Evolutionary conservation across 2,113 vertebrate species (phyloP).

Genomic region (Calyptommatus sinebrachiatus): DNA sequence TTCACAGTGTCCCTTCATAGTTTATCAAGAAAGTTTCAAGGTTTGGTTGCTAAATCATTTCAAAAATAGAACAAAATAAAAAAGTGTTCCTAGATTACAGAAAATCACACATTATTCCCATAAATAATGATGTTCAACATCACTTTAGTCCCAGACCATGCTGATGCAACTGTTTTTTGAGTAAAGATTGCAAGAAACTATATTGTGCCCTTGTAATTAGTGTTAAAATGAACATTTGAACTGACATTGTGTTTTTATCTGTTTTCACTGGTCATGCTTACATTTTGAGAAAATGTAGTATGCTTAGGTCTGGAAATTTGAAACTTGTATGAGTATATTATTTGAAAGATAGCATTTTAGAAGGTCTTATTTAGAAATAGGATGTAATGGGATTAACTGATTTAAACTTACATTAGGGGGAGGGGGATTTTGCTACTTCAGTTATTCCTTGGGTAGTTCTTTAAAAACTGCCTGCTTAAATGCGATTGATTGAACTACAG

Average conservation of each 20-base stretch:
- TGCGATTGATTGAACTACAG: too few relatives aligned
- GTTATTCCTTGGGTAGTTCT: too few relatives aligned
- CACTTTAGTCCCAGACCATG: not conserved
- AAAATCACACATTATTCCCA: slow-evolving; percentile 9
- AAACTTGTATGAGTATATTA: rapidly evolving
- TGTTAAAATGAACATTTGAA: not conserved
- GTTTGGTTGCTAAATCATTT: slow-evolving; percentile 28
- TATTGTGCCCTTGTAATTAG: not conserved
- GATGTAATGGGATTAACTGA: too few relatives aligned
- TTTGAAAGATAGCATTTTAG: not conserved
- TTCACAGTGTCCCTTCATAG: slow-evolving; percentile 16
- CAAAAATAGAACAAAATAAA: not conserved
- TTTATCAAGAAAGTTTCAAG: not conserved
- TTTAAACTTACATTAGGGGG: too few relatives aligned
- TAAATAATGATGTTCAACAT: not conserved
- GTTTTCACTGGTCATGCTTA: not conserved
- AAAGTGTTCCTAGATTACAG: not conserved
- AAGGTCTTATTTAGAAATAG: too few relatives aligned
- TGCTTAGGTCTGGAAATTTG: not conserved
- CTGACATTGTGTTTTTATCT: not conserved
- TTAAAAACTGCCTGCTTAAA: too few relatives aligned
- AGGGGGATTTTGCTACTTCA: too few relatives aligned
- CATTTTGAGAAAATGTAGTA: not conserved
- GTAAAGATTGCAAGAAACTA: slow-evolving; percentile 2
- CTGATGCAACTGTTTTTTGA: not conserved